Evolutionary conservation across 2,113 vertebrate species (phyloP).

Genomic region (Pachyramphus minor): DNA sequence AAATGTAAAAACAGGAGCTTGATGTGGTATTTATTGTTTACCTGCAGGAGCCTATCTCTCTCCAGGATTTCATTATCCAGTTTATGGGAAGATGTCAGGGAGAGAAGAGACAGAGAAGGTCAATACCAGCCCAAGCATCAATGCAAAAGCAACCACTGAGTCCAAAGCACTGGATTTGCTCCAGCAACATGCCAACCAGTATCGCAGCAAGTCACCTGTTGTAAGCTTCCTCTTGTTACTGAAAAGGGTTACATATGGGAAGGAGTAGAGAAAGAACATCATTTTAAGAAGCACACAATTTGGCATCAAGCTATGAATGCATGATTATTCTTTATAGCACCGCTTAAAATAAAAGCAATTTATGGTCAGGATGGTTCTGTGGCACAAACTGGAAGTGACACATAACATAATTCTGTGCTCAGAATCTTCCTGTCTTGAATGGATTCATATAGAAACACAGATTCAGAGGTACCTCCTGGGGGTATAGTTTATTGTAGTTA

Average conservation of each 20-base stretch:
- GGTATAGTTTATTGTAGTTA: not conserved
- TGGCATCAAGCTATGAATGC: slow-evolving; percentile 1
- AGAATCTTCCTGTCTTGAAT: not conserved
- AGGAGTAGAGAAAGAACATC: not conserved
- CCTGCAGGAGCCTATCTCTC: slow-evolving; percentile 81
- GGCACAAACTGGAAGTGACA: not conserved
- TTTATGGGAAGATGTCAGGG: slow-evolving; percentile 97
- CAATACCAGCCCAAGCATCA: slow-evolving; percentile 82
- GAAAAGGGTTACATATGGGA: not conserved
- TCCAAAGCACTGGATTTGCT: slow-evolving; percentile 90
- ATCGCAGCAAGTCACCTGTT: slow-evolving; percentile 90
- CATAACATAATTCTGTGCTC: not conserved
- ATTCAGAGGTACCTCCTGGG: not conserved
- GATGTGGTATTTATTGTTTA: slow-evolving; percentile 65
- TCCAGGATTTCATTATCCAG: slow-evolving; percentile 95
- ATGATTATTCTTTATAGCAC: not conserved
- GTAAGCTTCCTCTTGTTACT: slow-evolving; percentile 72
- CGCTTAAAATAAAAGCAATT: not conserved
- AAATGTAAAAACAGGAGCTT: slow-evolving; percentile 38
- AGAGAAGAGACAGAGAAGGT: slow-evolving; percentile 92
- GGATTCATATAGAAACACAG: not conserved
- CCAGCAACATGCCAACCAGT: slow-evolving; percentile 90
- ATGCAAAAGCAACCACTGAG: slow-evolving; percentile 82
- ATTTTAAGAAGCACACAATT: not conserved
- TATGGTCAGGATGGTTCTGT: not conserved